A percentile compares a stretch with the other conserved stretches of the same genome.
Evolutionary conservation across 2,113 vertebrate genomes (phyloP).

Genomic region (crab-eating macaque (Macaca fascicularis)): T2T-MFA8v1.1 NC_088380.1:124237001-124237500

Average conservation of each 20-base stretch:
- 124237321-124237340: neutral
- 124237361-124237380: too few relatives aligned
- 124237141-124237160: neutral
- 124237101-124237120: neutral
- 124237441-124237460: neutral
- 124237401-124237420: neutral
- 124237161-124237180: neutral
- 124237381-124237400: neutral
- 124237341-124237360: neutral
- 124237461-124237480: fast-evolving
- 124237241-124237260: neutral
- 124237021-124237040: neutral
- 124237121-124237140: too few relatives aligned
- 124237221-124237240: neutral
- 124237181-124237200: neutral
- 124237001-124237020: neutral
- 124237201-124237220: neutral
- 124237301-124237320: neutral
- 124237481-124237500: neutral
- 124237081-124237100: neutral
- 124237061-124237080: neutral
- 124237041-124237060: neutral
- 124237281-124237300: neutral
- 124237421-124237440: neutral
- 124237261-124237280: neutral